Base-by-base conservation (phyloP, 2,888 invertebrate genomes). In the Thymelicus acteon region DNA sequence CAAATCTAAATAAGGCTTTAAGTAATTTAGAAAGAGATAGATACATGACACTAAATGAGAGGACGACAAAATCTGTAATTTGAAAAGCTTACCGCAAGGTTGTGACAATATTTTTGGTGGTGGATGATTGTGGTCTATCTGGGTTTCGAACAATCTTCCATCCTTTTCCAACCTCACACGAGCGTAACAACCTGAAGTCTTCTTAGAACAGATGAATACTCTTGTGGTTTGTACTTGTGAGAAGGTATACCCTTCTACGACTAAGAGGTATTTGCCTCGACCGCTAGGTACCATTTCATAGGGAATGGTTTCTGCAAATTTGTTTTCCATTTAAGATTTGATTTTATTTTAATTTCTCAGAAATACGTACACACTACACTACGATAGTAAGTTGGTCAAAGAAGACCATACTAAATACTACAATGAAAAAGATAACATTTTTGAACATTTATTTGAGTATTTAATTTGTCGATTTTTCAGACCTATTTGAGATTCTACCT, bases 71-170 rank as follows among this genome's bases (percentile, higher is more conserved):
- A 40, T 10, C 8, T 12, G 44, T 44, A 10, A 44, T 44, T 10
- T 12, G 10, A 57, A 37, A 57, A 57, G 13, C 60, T 39, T 40
- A 60, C 60, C 39, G 60, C 60, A 60, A 60, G 60, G 60, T 15
- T 39, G 39, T 40, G 60, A 40, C 60, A 60, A 40, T 10, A 39
- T 40, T 60, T 12, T 40, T 7, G 61, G 61, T 24, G 61, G 61
- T 47, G 61, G 47, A 44, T 62, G 61, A 19, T 80, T 85, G 69
- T 87, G 86, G 0, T 77, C 67, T 0, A 72, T 75, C 0, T 75
- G 12, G 0, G 68, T 75, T 0, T 39, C 48, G 2, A 70, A 24
- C 5, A 80, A 73, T 13, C 37, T 15, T 2, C 75, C 76, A 10
- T 72, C 67, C 6, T 63, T 57, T 39, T 73, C 74, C 57, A 79